A percentile compares a stretch with the other conserved stretches of the same genome.
Conservation (phyloP, 2,113 vertebrate genomes). For the Spermophilus dauricus region DNA sequence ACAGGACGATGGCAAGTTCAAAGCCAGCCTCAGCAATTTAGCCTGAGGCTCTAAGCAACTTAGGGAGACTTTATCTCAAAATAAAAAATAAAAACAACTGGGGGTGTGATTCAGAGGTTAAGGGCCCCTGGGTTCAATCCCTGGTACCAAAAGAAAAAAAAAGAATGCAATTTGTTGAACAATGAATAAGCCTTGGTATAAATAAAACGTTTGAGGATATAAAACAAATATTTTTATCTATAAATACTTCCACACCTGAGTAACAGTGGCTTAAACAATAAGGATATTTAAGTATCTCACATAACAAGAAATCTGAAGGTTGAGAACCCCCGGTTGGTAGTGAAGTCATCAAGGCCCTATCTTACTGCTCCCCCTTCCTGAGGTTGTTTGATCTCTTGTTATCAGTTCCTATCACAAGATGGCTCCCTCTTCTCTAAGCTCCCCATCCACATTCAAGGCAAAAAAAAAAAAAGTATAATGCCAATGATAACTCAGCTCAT, state of each 20-base stretch:
- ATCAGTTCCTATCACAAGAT: neutral
- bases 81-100: too few species aligned
- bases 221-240: neutral
- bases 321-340: neutral
- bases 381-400: neutral
- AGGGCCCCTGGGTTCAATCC: too few species aligned
- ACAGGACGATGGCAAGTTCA: too few species aligned
- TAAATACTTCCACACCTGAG: constrained; percentile 13
- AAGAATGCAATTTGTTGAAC: constrained; percentile 7
- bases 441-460: neutral
- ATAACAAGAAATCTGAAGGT: neutral
- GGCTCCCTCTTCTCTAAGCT: neutral
- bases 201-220: neutral
- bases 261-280: neutral
- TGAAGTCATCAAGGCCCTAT: neutral
- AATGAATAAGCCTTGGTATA: neutral
- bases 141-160: too few species aligned
- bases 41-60: too few species aligned
- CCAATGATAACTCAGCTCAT: neutral
- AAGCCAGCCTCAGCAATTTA: too few species aligned
- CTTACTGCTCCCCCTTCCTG: neutral
- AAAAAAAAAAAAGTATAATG: neutral
- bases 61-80: too few species aligned
- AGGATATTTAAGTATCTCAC: neutral
- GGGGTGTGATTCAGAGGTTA: too few species aligned